Conservation (phyloP, 2,113 vertebrate genomes). For the Spea bombifrons region DNA sequence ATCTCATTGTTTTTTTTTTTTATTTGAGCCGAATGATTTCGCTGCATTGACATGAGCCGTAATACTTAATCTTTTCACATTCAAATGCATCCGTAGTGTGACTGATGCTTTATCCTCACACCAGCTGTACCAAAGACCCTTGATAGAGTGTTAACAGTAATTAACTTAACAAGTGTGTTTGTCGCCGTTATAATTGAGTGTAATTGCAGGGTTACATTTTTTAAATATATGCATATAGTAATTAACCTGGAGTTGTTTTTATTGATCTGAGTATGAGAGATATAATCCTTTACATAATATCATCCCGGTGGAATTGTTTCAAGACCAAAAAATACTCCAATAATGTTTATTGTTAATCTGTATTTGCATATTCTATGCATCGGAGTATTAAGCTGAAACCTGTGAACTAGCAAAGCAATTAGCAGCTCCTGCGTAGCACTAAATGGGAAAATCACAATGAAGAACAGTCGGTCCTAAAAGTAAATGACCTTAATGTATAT, state of each 20-base stretch:
- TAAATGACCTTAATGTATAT: too few relatives aligned
- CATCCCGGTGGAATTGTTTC: neutral
- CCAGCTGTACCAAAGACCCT: slow-evolving; percentile 40
- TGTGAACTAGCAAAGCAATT: neutral
- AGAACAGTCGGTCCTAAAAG: too few relatives aligned
- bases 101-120: slow-evolving; percentile 19
- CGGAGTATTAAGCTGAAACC: neutral
- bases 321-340: neutral
- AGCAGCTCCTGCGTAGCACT: neutral
- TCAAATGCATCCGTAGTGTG: neutral
- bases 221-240: slow-evolving; percentile 30
- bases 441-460: too few relatives aligned
- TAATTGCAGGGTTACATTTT: slow-evolving; percentile 43
- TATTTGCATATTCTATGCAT: neutral
- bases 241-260: slow-evolving; percentile 44
- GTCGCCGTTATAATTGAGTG: slow-evolving; percentile 36
- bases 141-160: slow-evolving; percentile 35
- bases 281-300: slow-evolving; percentile 14
- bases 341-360: neutral
- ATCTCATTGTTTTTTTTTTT: too few relatives aligned
- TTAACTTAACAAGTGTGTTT: slow-evolving; percentile 37
- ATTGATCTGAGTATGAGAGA: slow-evolving; percentile 6
- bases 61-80: neutral
- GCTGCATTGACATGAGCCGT: neutral
- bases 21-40: neutral